phyloP scores from a whole-genome alignment of 1,140 invertebrate species.

The Ostrea edulis region DNA sequence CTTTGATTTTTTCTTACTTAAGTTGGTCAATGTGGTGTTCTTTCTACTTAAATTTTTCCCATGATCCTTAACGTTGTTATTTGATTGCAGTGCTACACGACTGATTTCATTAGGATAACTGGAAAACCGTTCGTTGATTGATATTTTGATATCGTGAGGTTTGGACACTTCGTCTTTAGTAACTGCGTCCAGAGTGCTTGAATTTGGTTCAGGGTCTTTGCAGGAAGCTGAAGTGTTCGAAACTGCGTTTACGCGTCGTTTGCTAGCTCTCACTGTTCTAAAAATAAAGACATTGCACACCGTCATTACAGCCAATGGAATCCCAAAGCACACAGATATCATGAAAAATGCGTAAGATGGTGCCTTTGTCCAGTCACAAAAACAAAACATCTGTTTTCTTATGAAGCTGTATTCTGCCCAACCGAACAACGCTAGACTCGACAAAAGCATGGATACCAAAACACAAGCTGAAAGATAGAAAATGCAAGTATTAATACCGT shows the following conservation, averaged over 20 bases:
- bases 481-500: neutral
- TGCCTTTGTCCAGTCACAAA: slow-evolving; percentile 66
- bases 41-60: neutral
- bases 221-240: neutral
- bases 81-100: neutral
- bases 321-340: slow-evolving; percentile 67
- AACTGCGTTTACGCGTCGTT: slow-evolving; percentile 28
- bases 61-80: neutral
- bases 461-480: slow-evolving; percentile 61
- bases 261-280: slow-evolving; percentile 56
- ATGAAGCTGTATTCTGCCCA: slow-evolving; percentile 62
- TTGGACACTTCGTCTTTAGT: slow-evolving; percentile 22
- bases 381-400: slow-evolving; percentile 65
- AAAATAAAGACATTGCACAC: slow-evolving; percentile 63
- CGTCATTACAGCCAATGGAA: slow-evolving; percentile 68
- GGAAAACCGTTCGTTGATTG: neutral
- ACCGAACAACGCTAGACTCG: slow-evolving; percentile 58
- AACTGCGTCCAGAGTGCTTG: neutral
- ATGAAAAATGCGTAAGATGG: slow-evolving; percentile 70
- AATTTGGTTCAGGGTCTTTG: neutral
- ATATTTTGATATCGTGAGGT: neutral
- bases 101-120: neutral
- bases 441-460: slow-evolving; percentile 50
- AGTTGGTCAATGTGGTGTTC: neutral
- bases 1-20: slow-evolving; percentile 9